phyloP scores from a whole-genome alignment of 2,113 vertebrate genomes.

The Pagrus major region DNA sequence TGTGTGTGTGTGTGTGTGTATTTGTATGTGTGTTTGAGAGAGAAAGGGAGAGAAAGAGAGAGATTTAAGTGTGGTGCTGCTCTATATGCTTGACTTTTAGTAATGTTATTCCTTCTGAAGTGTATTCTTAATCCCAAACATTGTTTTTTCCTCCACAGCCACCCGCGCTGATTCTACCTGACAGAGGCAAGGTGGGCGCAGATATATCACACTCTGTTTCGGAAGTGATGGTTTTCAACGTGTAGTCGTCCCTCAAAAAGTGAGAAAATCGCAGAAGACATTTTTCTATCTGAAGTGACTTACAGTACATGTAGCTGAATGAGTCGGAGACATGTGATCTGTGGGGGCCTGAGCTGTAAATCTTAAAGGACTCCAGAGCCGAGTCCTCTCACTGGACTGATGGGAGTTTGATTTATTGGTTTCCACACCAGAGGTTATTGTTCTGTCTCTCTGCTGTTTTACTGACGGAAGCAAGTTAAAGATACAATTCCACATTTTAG shows the following conservation, averaged over 20 bases:
- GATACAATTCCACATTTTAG: neutral
- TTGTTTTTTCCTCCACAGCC: constrained; percentile 30
- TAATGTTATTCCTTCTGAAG: constrained; percentile 56
- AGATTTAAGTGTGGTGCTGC: constrained; percentile 26
- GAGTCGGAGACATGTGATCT: constrained; percentile 28
- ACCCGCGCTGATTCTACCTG: constrained; percentile 43
- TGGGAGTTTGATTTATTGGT: constrained; percentile 33
- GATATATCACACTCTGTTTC: constrained; percentile 41
- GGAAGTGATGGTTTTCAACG: constrained; percentile 9
- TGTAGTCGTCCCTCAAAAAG: constrained; percentile 14
- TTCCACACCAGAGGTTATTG: constrained; percentile 21
- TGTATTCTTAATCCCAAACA: constrained; percentile 54
- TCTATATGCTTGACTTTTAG: constrained; percentile 48
- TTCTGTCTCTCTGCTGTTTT: constrained; percentile 19
- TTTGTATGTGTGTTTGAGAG: constrained; percentile 1
- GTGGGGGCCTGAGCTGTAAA: constrained; percentile 24
- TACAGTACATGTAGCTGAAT: constrained; percentile 28
- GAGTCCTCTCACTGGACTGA: constrained; percentile 17
- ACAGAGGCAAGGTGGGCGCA: constrained; percentile 53
- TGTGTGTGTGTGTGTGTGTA: neutral
- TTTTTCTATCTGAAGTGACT: constrained; percentile 35
- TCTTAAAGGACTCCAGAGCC: constrained; percentile 29
- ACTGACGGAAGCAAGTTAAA: neutral
- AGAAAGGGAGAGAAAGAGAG: constrained; percentile 7
- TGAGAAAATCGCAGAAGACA: constrained; percentile 31